These are phyloP conservation scores for Melieria crassipennis DNA, from an alignment of 2,888 invertebrate species.

Conservation along the genomic window DNA sequence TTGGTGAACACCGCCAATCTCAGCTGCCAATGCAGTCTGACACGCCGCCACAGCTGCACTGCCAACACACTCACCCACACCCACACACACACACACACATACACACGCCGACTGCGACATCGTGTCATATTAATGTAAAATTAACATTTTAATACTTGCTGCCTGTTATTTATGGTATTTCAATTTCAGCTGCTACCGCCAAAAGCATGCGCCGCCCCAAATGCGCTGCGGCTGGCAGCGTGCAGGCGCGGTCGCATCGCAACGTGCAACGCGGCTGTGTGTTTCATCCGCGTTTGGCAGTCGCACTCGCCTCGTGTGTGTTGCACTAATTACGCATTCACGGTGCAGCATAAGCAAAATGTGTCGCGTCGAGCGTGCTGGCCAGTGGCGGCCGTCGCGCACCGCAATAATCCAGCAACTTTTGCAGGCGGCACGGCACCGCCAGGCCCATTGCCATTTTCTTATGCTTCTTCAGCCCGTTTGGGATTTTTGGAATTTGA, in stretches of 20 bases:
- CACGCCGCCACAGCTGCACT: not conserved
- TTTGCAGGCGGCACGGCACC: too few relatives aligned
- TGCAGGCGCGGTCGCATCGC: not conserved
- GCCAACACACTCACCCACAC: not conserved
- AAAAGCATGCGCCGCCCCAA: not conserved
- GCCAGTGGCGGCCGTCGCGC: too few relatives aligned
- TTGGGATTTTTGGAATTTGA: too few relatives aligned
- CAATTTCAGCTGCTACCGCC: constrained; percentile 34
- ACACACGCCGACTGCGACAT: constrained; percentile 23
- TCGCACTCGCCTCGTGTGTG: not conserved
- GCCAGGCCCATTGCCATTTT: too few relatives aligned
- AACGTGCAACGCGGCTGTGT: not conserved
- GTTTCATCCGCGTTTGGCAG: not conserved
- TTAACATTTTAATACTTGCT: constrained; percentile 38
- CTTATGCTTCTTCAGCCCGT: too few relatives aligned
- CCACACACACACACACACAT: not conserved
- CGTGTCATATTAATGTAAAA: constrained; percentile 40
- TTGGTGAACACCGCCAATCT: not conserved
- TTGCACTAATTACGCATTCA: constrained; percentile 34
- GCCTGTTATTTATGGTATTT: constrained; percentile 38
- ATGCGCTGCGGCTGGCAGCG: not conserved
- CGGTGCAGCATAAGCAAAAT: constrained; percentile 26
- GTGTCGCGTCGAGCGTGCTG: constrained; percentile 2
- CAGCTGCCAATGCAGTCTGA: not conserved
- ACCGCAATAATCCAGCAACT: too few relatives aligned